Percentiles rank a stretch among this genome's conserved stretches.
Evolutionary conservation across 1,140 invertebrate species (phyloP).

Genomic region (Zaprionus taronus): DNA sequence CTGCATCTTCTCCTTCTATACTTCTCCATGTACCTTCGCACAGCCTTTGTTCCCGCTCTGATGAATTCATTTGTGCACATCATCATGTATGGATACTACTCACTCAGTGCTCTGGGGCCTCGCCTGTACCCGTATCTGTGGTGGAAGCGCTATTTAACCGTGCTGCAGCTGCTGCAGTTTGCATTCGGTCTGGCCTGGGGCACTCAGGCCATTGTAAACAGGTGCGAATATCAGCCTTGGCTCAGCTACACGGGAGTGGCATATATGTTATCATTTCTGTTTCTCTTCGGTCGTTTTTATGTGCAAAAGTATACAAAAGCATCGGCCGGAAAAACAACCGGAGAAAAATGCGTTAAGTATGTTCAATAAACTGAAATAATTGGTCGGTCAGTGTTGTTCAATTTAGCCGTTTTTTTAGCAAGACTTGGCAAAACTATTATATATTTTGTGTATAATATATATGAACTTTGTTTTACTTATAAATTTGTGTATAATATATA

Average conservation of each 20-base stretch:
- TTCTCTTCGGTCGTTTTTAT: conserved; percentile 72
- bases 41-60: conserved; percentile 94
- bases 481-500: neutral
- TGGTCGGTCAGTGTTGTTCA: neutral
- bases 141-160: conserved; percentile 98
- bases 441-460: neutral
- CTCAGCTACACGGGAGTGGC: conserved; percentile 41
- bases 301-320: conserved; percentile 41
- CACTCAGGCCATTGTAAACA: conserved; percentile 32
- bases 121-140: conserved; percentile 92
- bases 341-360: conserved; percentile 4
- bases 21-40: conserved; percentile 62
- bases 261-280: conserved; percentile 68
- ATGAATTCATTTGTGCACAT: conserved; percentile 96
- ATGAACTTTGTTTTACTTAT: neutral
- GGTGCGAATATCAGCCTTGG: conserved; percentile 59
- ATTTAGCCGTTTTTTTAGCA: neutral
- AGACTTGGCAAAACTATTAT: neutral
- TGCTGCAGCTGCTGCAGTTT: conserved; percentile 88
- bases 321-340: neutral
- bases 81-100: conserved; percentile 97
- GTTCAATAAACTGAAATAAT: conserved; percentile 13
- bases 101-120: conserved; percentile 92
- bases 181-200: conserved; percentile 60
- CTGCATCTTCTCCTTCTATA: neutral